Base-by-base conservation (phyloP, 2,888 invertebrate species). In the Drosophila cracens region DNA sequence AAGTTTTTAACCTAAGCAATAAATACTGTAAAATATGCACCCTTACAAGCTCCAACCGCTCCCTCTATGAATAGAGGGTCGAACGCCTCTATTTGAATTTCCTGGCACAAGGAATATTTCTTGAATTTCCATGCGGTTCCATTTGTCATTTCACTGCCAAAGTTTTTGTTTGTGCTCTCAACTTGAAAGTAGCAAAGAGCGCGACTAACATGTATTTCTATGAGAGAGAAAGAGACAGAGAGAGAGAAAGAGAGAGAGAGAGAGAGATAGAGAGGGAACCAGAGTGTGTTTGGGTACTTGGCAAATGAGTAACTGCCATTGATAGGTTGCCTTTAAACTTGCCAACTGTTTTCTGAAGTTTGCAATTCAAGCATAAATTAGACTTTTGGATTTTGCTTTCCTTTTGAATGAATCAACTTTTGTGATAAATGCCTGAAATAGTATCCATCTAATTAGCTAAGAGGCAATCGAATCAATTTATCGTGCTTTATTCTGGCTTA, bases 131-230 rank as follows among this genome's bases (percentile, higher is more conserved):
- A 70, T 89, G 87, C 82, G 84, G 75, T 72, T 87, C 79, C 90
- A 87, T 87, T 87, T 87, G 90, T 90, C 90, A 87, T 90, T 86
- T 76, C 78, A 86, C 70, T 88, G 90, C 83, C 89, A 88, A 88
- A 88, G 85, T 89, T 86, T 86, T 87, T 60, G 65, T 75, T 76
- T 82, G 67, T 62, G 34, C 63, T 75, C 54, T 38, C 57, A 80
- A 80, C 34, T 75, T 67, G 65, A 60, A 56, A 40, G 70, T 38
- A 33, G 71, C 70, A 63, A 49, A 49, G 58, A 74, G 68, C 56
- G 31, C 34, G 16, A 38, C 49, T 25, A 58, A 27, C 52, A 59
- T 36, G 34, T 31, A 43, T 27, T 40, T 27, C 40, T 13, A 29
- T 18, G 21, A 27, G 25, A 33, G 13, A 54, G 40, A 4, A n/a